A percentile compares a stretch with the other conserved stretches of the same genome.
These are phyloP conservation scores for Caenorhabditis briggsae DNA, from an alignment of 1,140 invertebrate genomes.

Conservation along the genomic window DNA sequence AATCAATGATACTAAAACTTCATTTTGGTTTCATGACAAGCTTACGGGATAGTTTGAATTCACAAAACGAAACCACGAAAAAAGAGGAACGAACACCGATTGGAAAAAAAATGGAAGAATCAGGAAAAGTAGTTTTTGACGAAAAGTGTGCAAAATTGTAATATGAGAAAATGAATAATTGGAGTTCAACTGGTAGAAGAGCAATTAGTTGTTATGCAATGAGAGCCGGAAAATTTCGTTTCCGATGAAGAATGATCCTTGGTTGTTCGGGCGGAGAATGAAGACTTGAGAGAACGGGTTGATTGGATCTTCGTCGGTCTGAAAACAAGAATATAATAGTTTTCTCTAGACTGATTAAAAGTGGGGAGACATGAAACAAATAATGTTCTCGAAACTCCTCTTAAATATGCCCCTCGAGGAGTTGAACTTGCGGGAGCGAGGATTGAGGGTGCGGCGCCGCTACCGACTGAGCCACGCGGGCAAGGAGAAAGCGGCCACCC, in stretches of 20 bases:
- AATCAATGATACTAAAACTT: background rate
- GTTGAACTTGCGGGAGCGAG: too few relatives aligned
- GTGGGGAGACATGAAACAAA: too few relatives aligned
- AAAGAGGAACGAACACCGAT: slow-evolving; percentile 29
- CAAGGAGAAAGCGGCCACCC: too few relatives aligned
- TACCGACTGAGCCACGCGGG: too few relatives aligned
- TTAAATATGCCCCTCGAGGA: too few relatives aligned
- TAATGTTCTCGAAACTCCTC: too few relatives aligned
- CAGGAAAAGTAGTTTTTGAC: background rate
- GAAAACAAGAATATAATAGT: slow-evolving; percentile 17
- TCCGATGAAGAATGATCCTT: slow-evolving; percentile 75
- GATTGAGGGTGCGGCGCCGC: too few relatives aligned
- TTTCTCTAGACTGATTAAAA: background rate
- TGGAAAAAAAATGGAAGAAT: slow-evolving; percentile 39
- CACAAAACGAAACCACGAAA: background rate
- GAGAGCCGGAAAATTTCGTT: slow-evolving; percentile 78
- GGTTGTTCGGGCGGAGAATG: slow-evolving; percentile 73
- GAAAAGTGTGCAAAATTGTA: slow-evolving; percentile 11
- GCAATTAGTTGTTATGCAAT: slow-evolving; percentile 73
- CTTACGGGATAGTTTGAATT: slow-evolving; percentile 46
- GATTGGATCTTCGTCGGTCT: slow-evolving; percentile 77
- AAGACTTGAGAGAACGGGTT: slow-evolving; percentile 76
- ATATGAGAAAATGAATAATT: slow-evolving; percentile 14
- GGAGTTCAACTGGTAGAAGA: background rate
- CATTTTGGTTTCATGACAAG: slow-evolving; percentile 46